These are phyloP conservation scores for Ephestia elutella DNA, from an alignment of 1,140 invertebrate genomes.

Conservation along the genomic window DNA sequence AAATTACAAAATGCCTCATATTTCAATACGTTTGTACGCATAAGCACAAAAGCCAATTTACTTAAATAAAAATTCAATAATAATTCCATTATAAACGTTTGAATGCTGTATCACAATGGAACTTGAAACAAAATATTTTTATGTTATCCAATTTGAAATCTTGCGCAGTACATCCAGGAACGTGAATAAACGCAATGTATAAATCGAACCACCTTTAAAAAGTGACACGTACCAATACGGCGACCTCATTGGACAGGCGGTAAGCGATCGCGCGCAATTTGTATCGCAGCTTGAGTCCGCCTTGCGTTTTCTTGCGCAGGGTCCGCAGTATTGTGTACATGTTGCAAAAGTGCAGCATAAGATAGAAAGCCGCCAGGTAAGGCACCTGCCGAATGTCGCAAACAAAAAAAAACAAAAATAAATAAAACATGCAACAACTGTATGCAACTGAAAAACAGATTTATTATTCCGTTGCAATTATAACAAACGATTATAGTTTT, in stretches of 20 bases:
- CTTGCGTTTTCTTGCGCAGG: slow-evolving; percentile 90
- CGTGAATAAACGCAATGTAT: neutral
- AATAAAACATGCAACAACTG: slow-evolving; percentile 32
- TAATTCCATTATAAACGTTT: no score
- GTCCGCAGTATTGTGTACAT: slow-evolving; percentile 86
- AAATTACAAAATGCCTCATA: neutral
- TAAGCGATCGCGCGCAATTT: slow-evolving; percentile 68
- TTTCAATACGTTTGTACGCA: no score
- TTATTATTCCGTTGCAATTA: slow-evolving; percentile 28
- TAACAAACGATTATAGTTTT: slow-evolving; percentile 9
- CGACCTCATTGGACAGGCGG: slow-evolving; percentile 63
- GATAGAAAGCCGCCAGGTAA: slow-evolving; percentile 87
- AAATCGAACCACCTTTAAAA: slow-evolving; percentile 1
- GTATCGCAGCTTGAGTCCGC: slow-evolving; percentile 75
- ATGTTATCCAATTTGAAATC: neutral
- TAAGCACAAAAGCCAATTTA: no score
- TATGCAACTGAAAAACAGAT: slow-evolving; percentile 43
- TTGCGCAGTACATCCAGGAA: neutral
- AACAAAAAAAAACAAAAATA: slow-evolving; percentile 43
- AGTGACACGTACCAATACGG: slow-evolving; percentile 56
- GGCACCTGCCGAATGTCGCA: slow-evolving; percentile 69
- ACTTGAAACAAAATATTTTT: no score
- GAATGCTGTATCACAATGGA: no score
- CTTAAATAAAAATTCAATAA: no score
- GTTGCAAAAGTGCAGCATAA: slow-evolving; percentile 92